Conservation (phyloP, 2,888 invertebrate species). For the Tubiluchus corallicola region DNA sequence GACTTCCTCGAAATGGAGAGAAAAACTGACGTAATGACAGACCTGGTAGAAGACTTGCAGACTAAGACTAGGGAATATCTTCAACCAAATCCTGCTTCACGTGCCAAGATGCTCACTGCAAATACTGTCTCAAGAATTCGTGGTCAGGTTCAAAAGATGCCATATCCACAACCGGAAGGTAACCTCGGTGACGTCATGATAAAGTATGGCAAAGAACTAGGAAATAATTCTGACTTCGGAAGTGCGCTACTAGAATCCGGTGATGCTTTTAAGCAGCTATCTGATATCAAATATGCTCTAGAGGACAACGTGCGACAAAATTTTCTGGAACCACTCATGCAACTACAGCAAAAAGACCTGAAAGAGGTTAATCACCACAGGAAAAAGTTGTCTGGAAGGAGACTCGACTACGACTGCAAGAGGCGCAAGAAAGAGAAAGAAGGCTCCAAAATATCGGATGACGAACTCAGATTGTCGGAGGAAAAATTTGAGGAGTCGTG, state of each 20-base stretch:
- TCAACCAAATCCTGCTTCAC: constrained; percentile 79
- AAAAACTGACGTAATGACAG: constrained; percentile 96
- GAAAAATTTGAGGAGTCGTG: constrained; percentile 98
- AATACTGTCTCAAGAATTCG: constrained; percentile 72
- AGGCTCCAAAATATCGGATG: constrained; percentile 60
- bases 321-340: constrained; percentile 93
- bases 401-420: constrained; percentile 97
- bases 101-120: constrained; percentile 35
- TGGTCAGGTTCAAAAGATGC: constrained; percentile 86
- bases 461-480: constrained; percentile 90
- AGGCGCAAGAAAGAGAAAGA: constrained; percentile 85
- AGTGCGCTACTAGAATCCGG: constrained; percentile 35
- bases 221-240: constrained; percentile 84
- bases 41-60: constrained; percentile 88
- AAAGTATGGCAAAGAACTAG: constrained; percentile 79
- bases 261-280: constrained; percentile 91
- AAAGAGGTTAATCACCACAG: constrained; percentile 99
- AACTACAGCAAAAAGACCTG: constrained; percentile 92
- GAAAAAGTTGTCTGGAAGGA: constrained; percentile 93
- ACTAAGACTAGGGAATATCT: constrained; percentile 93
- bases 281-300: constrained; percentile 92
- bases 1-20: constrained; percentile 99
- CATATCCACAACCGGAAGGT: constrained; percentile 97
- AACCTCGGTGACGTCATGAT: constrained; percentile 91
- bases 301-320: constrained; percentile 99